These are phyloP conservation scores for Aphis craccivora DNA, from an alignment of 1,140 invertebrate genomes.

Conservation along the genomic window DNA sequence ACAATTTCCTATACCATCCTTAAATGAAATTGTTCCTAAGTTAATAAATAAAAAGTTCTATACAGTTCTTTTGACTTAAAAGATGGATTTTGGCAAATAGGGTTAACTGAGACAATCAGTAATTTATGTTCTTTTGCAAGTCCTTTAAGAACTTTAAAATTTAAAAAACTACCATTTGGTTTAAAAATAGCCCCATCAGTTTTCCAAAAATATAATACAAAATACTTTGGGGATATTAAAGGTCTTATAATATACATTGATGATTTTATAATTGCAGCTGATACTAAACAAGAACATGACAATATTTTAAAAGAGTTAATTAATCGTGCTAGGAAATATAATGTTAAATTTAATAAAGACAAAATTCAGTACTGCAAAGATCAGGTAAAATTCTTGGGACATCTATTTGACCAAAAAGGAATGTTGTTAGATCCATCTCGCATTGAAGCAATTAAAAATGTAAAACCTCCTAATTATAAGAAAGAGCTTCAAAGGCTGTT, in stretches of 20 bases:
- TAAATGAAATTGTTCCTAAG: slow-evolving; percentile 31
- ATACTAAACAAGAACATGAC: slow-evolving; percentile 62
- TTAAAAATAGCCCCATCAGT: slow-evolving; percentile 21
- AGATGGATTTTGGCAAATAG: slow-evolving; percentile 35
- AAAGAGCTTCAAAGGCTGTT: slow-evolving; percentile 63
- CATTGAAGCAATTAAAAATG: slow-evolving; percentile 63
- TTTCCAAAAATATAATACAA: slow-evolving; percentile 59
- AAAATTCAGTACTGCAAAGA: slow-evolving; percentile 62
- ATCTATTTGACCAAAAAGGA: slow-evolving; percentile 61
- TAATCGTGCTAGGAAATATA: slow-evolving; percentile 61
- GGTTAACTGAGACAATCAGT: not conserved
- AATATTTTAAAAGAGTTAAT: slow-evolving; percentile 63
- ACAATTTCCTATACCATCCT: slow-evolving; percentile 2
- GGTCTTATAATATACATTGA: slow-evolving; percentile 54
- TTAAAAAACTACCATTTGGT: slow-evolving; percentile 62
- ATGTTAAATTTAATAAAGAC: slow-evolving; percentile 62
- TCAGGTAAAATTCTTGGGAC: slow-evolving; percentile 63
- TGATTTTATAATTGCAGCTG: slow-evolving; percentile 60
- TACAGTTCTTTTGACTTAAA: slow-evolving; percentile 42
- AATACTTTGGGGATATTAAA: slow-evolving; percentile 59
- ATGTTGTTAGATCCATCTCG: slow-evolving; percentile 63
- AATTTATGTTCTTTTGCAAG: slow-evolving; percentile 24
- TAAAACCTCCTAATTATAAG: slow-evolving; percentile 62
- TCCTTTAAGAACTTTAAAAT: not conserved
- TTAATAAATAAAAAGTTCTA: not conserved